These are phyloP conservation scores for Tamandua tetradactyla DNA, from an alignment of 2,797 vertebrate species.

Conservation along the genomic window DNA sequence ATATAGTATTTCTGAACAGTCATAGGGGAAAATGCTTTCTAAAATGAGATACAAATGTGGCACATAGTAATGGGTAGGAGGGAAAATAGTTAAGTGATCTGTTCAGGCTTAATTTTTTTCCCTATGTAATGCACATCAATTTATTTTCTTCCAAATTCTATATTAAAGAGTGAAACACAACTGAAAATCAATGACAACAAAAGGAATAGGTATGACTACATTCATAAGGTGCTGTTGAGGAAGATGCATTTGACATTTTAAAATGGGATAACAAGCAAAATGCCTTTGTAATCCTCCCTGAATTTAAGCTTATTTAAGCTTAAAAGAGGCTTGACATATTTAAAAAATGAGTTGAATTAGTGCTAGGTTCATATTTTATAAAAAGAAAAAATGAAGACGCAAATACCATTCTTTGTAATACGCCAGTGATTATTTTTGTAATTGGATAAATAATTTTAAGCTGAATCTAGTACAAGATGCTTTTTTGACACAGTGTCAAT, in stretches of 20 bases:
- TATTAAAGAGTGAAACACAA: not conserved
- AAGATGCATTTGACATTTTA: slow-evolving; percentile 62
- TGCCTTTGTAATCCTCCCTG: slow-evolving; percentile 32
- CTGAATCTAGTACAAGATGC: slow-evolving; percentile 32
- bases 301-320: slow-evolving; percentile 65
- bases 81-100: not conserved
- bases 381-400: not conserved
- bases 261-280: slow-evolving; percentile 56
- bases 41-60: not conserved
- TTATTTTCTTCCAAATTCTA: not conserved
- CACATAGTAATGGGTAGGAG: not conserved
- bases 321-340: slow-evolving; percentile 39
- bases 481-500: slow-evolving; percentile 64
- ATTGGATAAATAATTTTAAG: slow-evolving; percentile 70
- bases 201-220: not conserved
- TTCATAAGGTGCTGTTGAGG: not conserved
- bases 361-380: slow-evolving; percentile 36
- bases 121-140: not conserved
- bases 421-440: slow-evolving; percentile 63
- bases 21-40: not conserved
- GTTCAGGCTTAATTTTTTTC: not conserved
- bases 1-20: not conserved
- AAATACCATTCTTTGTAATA: slow-evolving; percentile 49
- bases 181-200: not conserved
- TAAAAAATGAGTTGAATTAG: slow-evolving; percentile 23